A percentile compares a stretch with the other conserved stretches of the same genome.
Evolutionary conservation across 2,797 vertebrate species (phyloP).

Genomic region (Protosalanx chinensis): DNA sequence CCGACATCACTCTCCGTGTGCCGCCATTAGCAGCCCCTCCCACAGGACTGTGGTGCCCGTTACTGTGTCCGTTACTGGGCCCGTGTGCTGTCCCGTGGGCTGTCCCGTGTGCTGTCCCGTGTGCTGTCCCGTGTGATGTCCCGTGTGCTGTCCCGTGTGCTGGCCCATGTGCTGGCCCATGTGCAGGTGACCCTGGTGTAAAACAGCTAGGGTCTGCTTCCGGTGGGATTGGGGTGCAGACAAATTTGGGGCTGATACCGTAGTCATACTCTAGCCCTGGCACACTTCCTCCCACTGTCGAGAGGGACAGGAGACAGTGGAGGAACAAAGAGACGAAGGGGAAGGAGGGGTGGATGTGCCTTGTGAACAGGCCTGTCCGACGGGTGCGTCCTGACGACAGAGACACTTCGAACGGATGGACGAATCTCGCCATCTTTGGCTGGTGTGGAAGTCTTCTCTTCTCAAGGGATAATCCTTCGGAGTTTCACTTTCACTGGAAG

Average conservation of each 20-base stretch:
- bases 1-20: constrained; percentile 64
- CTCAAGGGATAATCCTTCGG: constrained; percentile 32
- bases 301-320: constrained; percentile 56
- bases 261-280: constrained; percentile 69
- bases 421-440: constrained; percentile 61
- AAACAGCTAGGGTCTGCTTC: constrained; percentile 76
- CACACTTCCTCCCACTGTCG: constrained; percentile 46
- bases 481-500: constrained; percentile 41
- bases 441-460: constrained; percentile 31
- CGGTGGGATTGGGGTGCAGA: constrained; percentile 81
- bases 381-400: constrained; percentile 32
- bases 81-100: constrained; percentile 21
- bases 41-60: constrained; percentile 26
- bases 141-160: constrained; percentile 56
- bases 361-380: constrained; percentile 32
- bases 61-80: constrained; percentile 36
- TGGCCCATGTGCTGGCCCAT: constrained; percentile 51
- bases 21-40: constrained; percentile 35
- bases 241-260: constrained; percentile 75
- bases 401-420: constrained; percentile 45
- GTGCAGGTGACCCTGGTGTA: constrained; percentile 58
- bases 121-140: constrained; percentile 50
- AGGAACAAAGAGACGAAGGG: constrained; percentile 60
- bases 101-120: constrained; percentile 56
- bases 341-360: constrained; percentile 29